Evolutionary conservation across 2,797 vertebrate species (phyloP), one percentile per base, ranked within the genome.

Genomic region (Microchirus variegatus): DNA sequence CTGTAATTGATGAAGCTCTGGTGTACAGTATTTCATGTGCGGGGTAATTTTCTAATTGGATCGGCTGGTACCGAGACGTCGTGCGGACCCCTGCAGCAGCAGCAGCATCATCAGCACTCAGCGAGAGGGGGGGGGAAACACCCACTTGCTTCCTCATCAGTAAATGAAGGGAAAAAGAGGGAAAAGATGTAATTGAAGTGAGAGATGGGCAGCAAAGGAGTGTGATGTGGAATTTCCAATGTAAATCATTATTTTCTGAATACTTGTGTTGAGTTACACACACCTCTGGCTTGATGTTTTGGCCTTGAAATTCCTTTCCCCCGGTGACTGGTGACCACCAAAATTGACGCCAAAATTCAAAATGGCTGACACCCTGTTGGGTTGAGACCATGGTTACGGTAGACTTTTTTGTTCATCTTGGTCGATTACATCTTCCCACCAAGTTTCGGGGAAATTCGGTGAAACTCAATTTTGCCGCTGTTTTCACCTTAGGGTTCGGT

Each of bases 31-130:
- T 90, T 91, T 91, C 89, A 91, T 85, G 77, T 67, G 67, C 78
- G 49, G 86, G 80, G 86, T 88, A 86, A 90, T 92, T 90, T 90
- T 87, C 89, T 89, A 92, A 91, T 91, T 92, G 90, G 80, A 42
- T 17, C 17, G 31, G 72, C 64, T 67, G 79, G 55, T 53, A 73
- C 70, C 47, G 62, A 63, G 73, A 75, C 72, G 62, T 70, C 63
- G 58, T 73, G 52, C 55, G 52, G 62, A 5, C 22, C 57, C 62
- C 80, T 60, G 67, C 66, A 61, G 77, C 66, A 40, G n/a, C n/a
- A n/a, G n/a, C n/a, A n/a, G n/a, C n/a, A n/a, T n/a, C n/a, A n/a
- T n/a, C n/a, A n/a, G n/a, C 37, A 60, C 57, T 60, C 53, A 45
- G 58, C n/a, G 44, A 68, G 59, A 50, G 62, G 56, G 61, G 59